A percentile compares a stretch with the other conserved stretches of the same genome.
Evolutionary conservation across 2,888 invertebrate genomes (phyloP).

Genomic region (Brenthis daphne): DNA sequence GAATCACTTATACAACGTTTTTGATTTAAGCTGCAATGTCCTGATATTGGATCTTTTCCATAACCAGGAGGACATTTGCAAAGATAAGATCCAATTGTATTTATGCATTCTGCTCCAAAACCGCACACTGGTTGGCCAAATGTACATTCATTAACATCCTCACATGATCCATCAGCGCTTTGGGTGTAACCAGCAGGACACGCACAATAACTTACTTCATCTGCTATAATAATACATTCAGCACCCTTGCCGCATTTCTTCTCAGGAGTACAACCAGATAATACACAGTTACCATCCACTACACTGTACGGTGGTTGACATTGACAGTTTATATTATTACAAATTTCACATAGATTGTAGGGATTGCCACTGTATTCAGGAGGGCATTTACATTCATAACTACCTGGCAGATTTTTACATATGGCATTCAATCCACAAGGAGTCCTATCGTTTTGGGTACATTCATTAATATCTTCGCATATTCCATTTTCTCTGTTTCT

Average conservation of each 20-base stretch:
- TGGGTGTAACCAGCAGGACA: constrained; percentile 94
- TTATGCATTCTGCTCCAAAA: constrained; percentile 93
- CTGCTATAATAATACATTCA: constrained; percentile 94
- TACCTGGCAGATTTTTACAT: constrained; percentile 95
- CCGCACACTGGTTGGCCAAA: constrained; percentile 90
- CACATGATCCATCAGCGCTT: constrained; percentile 89
- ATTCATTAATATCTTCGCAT: constrained; percentile 94
- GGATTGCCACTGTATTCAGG: constrained; percentile 95
- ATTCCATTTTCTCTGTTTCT: constrained; percentile 87
- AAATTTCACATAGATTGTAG: constrained; percentile 92
- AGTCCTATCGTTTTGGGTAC: constrained; percentile 88
- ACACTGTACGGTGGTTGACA: constrained; percentile 94
- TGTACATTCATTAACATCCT: constrained; percentile 92
- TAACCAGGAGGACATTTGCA: constrained; percentile 92
- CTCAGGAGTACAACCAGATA: constrained; percentile 91
- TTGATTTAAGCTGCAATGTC: constrained; percentile 91
- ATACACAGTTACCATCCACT: constrained; percentile 90
- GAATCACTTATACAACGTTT: constrained; percentile 91
- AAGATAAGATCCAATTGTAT: constrained; percentile 88
- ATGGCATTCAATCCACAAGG: constrained; percentile 94
- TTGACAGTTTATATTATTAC: constrained; percentile 91
- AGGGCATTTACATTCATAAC: constrained; percentile 96
- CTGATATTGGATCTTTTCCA: constrained; percentile 90
- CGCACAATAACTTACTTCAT: constrained; percentile 95
- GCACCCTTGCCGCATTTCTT: constrained; percentile 93